phyloP scores from a whole-genome alignment of 2,113 vertebrate genomes.

The Anarrhichthys ocellatus region DNA sequence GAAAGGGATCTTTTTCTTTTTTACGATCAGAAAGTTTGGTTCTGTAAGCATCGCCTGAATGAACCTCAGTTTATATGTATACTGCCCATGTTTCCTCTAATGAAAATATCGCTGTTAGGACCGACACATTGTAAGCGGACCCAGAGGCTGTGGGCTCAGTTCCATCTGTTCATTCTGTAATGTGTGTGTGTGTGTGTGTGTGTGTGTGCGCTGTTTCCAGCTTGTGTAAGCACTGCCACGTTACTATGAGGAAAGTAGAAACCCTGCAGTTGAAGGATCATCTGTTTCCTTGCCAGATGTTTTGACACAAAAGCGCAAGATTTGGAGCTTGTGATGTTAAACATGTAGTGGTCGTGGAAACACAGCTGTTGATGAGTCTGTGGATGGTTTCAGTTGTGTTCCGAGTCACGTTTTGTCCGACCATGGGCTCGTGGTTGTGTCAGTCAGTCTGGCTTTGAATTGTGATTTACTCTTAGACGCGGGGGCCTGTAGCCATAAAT shows the following conservation, averaged over 20 bases:
- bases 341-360: neutral
- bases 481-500: neutral
- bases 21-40: neutral
- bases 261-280: conserved; percentile 44
- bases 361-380: neutral
- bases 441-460: neutral
- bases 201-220: conserved; percentile 36
- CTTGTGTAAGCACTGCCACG: conserved; percentile 79
- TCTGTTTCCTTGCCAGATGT: conserved; percentile 48
- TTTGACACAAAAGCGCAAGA: conserved; percentile 16
- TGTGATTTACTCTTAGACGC: neutral
- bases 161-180: conserved; percentile 55
- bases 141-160: conserved; percentile 23
- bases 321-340: neutral
- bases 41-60: neutral
- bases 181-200: conserved; percentile 7
- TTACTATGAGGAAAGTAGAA: conserved; percentile 59
- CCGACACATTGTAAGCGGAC: conserved; percentile 21
- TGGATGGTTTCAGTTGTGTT: neutral
- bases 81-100: neutral
- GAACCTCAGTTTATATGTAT: neutral
- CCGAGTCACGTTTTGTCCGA: neutral
- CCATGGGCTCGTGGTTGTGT: neutral
- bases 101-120: conserved; percentile 13
- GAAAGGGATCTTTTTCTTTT: neutral